Conservation (phyloP, 1,140 invertebrate species). For the Cotesia vestalis region DNA sequence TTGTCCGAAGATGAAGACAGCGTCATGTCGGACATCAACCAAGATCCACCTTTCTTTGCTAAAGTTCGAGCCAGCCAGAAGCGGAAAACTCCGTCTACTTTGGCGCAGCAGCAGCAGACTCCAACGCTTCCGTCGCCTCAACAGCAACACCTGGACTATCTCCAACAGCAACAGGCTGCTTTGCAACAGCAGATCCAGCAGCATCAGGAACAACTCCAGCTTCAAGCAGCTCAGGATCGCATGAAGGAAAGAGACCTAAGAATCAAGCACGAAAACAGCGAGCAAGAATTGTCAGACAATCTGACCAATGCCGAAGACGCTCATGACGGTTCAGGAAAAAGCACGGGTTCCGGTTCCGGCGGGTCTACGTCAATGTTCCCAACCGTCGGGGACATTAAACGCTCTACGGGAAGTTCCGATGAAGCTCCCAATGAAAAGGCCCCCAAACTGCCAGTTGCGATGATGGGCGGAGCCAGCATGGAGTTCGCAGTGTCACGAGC, state of each 20-base stretch:
- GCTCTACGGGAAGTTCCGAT: constrained; percentile 63
- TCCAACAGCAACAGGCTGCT: constrained; percentile 51
- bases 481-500: constrained; percentile 87
- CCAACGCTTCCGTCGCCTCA: constrained; percentile 2
- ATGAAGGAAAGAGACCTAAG: constrained; percentile 54
- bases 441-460: constrained; percentile 67
- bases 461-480: constrained; percentile 73
- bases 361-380: constrained; percentile 73
- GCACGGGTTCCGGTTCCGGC: constrained; percentile 68
- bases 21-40: constrained; percentile 73
- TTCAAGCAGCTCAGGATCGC: constrained; percentile 54
- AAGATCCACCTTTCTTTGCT: constrained; percentile 71
- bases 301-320: constrained; percentile 66
- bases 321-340: constrained; percentile 68
- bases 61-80: constrained; percentile 70
- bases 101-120: constrained; percentile 33
- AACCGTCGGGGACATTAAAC: constrained; percentile 78
- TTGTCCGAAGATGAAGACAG: constrained; percentile 78
- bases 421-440: constrained; percentile 66
- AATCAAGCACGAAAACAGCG: constrained; percentile 48
- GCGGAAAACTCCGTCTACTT: constrained; percentile 52
- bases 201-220: constrained; percentile 54
- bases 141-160: constrained; percentile 42
- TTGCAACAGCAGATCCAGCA: constrained; percentile 61
- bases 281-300: constrained; percentile 68